Evolutionary conservation across 1,140 invertebrate species (phyloP).

Genomic region (Trichoplusia ni): DNA sequence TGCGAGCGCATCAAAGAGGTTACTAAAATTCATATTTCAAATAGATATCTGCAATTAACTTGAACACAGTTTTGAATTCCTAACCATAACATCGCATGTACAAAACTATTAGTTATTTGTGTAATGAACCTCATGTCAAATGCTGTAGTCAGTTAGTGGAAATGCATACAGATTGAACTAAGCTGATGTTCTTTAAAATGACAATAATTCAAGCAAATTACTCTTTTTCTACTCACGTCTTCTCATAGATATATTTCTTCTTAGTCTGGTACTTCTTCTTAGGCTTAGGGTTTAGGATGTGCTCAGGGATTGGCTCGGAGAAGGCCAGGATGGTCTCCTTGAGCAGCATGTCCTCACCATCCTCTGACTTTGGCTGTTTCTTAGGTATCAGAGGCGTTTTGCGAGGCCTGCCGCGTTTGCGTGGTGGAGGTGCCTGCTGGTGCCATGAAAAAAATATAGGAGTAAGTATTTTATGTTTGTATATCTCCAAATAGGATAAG

Average conservation of each 20-base stretch:
- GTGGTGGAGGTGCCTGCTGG: conserved; percentile 40
- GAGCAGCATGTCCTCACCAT: conserved; percentile 71
- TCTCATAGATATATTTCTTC: conserved; percentile 78
- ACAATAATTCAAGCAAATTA: too few relatives aligned
- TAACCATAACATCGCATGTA: too few relatives aligned
- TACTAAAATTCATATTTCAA: too few relatives aligned
- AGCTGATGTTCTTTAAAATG: too few relatives aligned
- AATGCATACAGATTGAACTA: too few relatives aligned
- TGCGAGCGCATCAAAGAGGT: too few relatives aligned
- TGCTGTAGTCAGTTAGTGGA: too few relatives aligned
- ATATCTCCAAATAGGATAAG: background rate
- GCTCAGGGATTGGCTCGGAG: conserved; percentile 75
- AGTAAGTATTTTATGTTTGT: background rate
- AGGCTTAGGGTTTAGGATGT: conserved; percentile 70
- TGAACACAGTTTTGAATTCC: too few relatives aligned
- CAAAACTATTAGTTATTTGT: too few relatives aligned
- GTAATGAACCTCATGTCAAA: too few relatives aligned
- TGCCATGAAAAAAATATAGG: conserved; percentile 46
- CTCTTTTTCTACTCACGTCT: conserved; percentile 78
- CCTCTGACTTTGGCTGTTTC: conserved; percentile 43
- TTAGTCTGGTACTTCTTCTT: conserved; percentile 64
- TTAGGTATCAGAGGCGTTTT: conserved; percentile 37
- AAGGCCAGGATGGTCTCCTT: conserved; percentile 77
- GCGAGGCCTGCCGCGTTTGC: conserved; percentile 63
- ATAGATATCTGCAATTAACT: too few relatives aligned